Conservation (phyloP, 2,113 vertebrate species). For the Machaerirhynchus nigripectus region DNA sequence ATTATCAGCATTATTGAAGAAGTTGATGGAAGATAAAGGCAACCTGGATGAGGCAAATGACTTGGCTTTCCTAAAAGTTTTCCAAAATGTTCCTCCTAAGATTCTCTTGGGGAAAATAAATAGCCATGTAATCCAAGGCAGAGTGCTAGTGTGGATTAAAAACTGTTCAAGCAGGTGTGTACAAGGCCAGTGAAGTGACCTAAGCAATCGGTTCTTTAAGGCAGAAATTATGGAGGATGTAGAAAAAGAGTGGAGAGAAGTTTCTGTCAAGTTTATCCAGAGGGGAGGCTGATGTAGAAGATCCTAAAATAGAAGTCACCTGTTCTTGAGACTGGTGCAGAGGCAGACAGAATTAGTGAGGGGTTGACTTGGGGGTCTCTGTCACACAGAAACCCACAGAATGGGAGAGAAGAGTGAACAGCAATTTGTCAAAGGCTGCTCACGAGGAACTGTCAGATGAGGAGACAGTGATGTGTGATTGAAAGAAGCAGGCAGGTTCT, state of each 20-base stretch:
- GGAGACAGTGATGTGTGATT: not conserved
- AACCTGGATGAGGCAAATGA: not conserved
- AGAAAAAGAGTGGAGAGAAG: not conserved
- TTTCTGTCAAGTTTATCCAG: not conserved
- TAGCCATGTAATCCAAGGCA: not conserved
- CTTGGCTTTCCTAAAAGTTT: not conserved
- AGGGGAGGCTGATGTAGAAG: not conserved
- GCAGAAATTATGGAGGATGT: not conserved
- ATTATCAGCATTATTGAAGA: not conserved
- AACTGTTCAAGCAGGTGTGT: not conserved
- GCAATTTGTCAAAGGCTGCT: not conserved
- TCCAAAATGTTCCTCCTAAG: not conserved
- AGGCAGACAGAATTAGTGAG: not conserved
- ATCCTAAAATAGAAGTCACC: not conserved
- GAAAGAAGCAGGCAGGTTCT: not conserved
- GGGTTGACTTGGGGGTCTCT: not conserved
- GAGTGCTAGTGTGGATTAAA: not conserved
- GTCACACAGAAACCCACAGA: not conserved
- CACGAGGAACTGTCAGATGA: not conserved
- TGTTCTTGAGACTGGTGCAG: not conserved
- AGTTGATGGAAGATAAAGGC: slow-evolving; percentile 21
- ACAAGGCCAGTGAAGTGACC: not conserved
- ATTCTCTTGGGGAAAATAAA: not conserved
- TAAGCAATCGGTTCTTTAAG: not conserved
- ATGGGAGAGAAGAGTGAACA: not conserved